A percentile compares a stretch with the other conserved stretches of the same genome.
These are phyloP conservation scores for Zosterops japonicus DNA, from an alignment of 2,113 vertebrate genomes.

Conservation along the genomic window DNA sequence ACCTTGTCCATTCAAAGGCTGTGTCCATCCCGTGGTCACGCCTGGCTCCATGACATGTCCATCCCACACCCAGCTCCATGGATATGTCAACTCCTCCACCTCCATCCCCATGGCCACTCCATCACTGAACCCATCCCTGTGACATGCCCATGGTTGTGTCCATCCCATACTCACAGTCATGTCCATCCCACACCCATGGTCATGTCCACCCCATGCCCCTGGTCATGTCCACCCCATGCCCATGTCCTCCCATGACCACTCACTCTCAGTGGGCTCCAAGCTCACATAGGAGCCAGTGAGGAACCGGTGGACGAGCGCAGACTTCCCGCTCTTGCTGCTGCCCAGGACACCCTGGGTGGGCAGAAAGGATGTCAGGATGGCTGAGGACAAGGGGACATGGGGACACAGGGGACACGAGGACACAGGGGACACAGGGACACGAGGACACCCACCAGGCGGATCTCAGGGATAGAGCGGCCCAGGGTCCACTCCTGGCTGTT, in stretches of 20 bases:
- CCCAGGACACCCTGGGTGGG: slow-evolving; percentile 86
- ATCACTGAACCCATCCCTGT: rapidly evolving
- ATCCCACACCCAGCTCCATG: not conserved
- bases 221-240: not conserved
- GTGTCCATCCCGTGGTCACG: rapidly evolving
- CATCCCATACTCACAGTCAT: not conserved
- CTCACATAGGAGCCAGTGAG: slow-evolving; percentile 89
- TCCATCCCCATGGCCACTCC: not conserved
- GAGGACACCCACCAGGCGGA: slow-evolving; percentile 85
- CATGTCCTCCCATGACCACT: not conserved
- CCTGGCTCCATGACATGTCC: rapidly evolving
- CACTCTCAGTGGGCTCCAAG: slow-evolving; percentile 87
- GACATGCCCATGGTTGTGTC: rapidly evolving
- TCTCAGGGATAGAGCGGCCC: slow-evolving; percentile 86
- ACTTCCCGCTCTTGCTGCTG: slow-evolving; percentile 87
- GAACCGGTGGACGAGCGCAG: slow-evolving; percentile 91
- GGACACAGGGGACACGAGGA: too few species aligned
- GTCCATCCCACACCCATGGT: rapidly evolving
- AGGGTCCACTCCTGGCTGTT: slow-evolving; percentile 97
- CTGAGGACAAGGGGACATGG: rapidly evolving
- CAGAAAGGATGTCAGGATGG: not conserved
- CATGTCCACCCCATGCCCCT: not conserved
- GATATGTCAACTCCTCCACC: rapidly evolving
- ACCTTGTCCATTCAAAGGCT: not conserved
- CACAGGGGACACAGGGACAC: too few species aligned